phyloP scores from a whole-genome alignment of 2,888 invertebrate genomes.

The Phortica okadai region DNA sequence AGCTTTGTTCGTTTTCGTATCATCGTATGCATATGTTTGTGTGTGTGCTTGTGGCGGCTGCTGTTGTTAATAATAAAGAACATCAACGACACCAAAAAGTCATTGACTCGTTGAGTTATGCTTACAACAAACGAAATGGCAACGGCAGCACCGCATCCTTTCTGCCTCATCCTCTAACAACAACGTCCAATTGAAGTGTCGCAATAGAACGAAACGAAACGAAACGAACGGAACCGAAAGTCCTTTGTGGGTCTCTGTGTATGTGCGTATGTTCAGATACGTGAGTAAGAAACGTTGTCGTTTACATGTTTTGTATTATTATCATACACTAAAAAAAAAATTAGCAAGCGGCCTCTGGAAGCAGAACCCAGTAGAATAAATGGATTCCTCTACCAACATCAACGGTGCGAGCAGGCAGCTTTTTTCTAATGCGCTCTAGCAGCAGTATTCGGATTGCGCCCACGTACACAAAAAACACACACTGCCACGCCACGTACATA shows the following conservation, averaged over 20 bases:
- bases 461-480: no score
- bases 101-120: conserved; percentile 74
- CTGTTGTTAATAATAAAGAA: conserved; percentile 72
- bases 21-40: conserved; percentile 25
- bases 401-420: no score
- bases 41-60: conserved; percentile 46
- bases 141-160: neutral
- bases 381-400: no score
- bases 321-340: conserved; percentile 13
- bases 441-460: no score
- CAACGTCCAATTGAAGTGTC: conserved; percentile 56
- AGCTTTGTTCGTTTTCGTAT: conserved; percentile 5
- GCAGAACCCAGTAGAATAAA: neutral
- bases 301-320: neutral
- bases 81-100: conserved; percentile 73
- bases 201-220: conserved; percentile 58
- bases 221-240: conserved; percentile 56
- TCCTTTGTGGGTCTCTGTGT: conserved; percentile 47
- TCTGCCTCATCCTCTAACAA: neutral
- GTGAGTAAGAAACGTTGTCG: conserved; percentile 1
- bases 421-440: no score
- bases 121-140: conserved; percentile 53
- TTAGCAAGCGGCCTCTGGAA: neutral
- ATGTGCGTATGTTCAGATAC: neutral
- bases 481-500: no score